Percentiles rank a stretch among this genome's conserved stretches.
phyloP scores from a whole-genome alignment of 2,113 vertebrate species.

The Anhinga rufa region DNA sequence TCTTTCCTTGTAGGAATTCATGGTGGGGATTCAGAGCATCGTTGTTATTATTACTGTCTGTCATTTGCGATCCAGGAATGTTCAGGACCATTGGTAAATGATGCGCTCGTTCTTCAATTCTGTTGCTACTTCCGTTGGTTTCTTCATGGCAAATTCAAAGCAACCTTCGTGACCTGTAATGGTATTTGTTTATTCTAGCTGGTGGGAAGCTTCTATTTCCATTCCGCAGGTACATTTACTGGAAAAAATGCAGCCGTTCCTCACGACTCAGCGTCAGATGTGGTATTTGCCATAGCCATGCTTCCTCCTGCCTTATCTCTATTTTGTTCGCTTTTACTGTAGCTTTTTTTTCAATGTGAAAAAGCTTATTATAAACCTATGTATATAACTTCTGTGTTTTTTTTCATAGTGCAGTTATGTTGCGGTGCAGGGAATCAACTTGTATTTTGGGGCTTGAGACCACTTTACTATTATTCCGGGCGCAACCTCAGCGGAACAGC shows the following conservation, averaged over 20 bases:
- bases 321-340: not conserved
- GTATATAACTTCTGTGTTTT: rapidly evolving
- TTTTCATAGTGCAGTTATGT: rapidly evolving
- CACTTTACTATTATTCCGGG: rapidly evolving
- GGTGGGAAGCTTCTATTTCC: not conserved
- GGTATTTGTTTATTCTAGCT: not conserved
- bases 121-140: not conserved
- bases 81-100: not conserved
- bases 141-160: too few relatives aligned
- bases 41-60: too few relatives aligned
- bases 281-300: rapidly evolving
- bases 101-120: not conserved
- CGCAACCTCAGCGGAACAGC: rapidly evolving
- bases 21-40: not conserved
- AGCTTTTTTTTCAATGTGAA: too few relatives aligned
- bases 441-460: not conserved
- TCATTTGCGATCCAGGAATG: not conserved
- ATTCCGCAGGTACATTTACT: too few relatives aligned
- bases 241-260: not conserved
- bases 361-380: not conserved
- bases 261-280: not conserved
- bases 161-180: rapidly evolving
- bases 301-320: not conserved
- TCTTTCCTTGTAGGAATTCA: not conserved
- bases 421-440: not conserved